Base-by-base conservation (phyloP, 23 tunicate species). In the Diplosoma virens region DNA sequence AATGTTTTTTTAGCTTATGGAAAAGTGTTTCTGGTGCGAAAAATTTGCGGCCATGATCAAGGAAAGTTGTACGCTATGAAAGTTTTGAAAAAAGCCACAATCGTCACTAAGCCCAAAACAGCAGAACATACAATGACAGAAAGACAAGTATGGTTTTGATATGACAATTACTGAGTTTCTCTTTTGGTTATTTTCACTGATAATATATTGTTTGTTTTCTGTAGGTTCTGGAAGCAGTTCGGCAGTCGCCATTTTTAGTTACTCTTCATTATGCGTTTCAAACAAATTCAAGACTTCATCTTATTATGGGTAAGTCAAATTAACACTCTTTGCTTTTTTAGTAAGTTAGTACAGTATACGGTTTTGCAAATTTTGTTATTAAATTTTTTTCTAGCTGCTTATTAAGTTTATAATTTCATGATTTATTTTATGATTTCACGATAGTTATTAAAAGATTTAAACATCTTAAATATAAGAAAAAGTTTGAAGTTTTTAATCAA, bases 101-200 rank as follows among this genome's bases (percentile, higher is more conserved):
- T 92, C 47, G 79, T 81, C 32, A 79, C 86, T 22, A 92, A 92
- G 75, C 97, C 89, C 7, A 91, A 91, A 41, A 91, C 97, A 1
- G 64, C 89, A 30, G 97, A 91, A 60, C 97, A 91, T 75, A 91
- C 97, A 55, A 91, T 91, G 87, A 91, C 97, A 1, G 97, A 91
- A 33, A 80, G 97, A 91, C 97, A 91, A 77, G 97, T 91, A 20
- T 30, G 69, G n/a, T n/a, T n/a, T n/a, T n/a, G n/a, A n/a, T n/a
- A n/a, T n/a, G n/a, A n/a, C n/a, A n/a, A n/a, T n/a, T n/a, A n/a
- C n/a, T n/a, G n/a, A n/a, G n/a, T n/a, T n/a, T n/a, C n/a, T n/a
- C n/a, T n/a, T n/a, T n/a, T n/a, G n/a, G n/a, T n/a, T n/a, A 5
- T 58, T 58, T 58, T 58, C 16, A 6, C 24, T 6, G 6, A n/a